These are phyloP conservation scores for Smutsia gigantea DNA, from an alignment of 2,797 vertebrate species.

Conservation along the genomic window DNA sequence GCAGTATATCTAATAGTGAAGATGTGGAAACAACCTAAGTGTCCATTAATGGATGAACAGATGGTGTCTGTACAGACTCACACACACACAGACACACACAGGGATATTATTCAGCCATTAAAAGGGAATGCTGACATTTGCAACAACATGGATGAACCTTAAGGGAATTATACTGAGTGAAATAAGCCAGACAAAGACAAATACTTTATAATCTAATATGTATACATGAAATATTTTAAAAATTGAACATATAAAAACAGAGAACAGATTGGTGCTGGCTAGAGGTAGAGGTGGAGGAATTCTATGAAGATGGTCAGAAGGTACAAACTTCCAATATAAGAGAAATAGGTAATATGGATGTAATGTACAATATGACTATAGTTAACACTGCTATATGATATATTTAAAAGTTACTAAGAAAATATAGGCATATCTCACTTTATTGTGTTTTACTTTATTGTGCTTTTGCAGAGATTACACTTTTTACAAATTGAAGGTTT, in stretches of 20 bases:
- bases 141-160: background rate
- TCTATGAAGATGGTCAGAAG: background rate
- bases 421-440: background rate
- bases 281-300: background rate
- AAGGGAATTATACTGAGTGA: background rate
- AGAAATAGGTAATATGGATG: background rate
- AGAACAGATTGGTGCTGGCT: too few species aligned
- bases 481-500: background rate
- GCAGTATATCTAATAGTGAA: background rate
- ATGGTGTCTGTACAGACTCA: too few species aligned
- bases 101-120: background rate
- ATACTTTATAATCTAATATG: background rate
- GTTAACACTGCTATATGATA: too few species aligned
- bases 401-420: too few species aligned
- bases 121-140: background rate
- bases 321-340: background rate
- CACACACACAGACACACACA: background rate
- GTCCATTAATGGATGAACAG: background rate
- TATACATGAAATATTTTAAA: background rate
- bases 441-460: background rate
- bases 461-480: background rate
- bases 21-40: background rate
- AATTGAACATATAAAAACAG: too few species aligned
- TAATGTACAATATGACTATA: too few species aligned
- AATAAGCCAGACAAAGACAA: background rate